Base-by-base conservation (phyloP, 2,888 invertebrate genomes). In the Patella pellucida region DNA sequence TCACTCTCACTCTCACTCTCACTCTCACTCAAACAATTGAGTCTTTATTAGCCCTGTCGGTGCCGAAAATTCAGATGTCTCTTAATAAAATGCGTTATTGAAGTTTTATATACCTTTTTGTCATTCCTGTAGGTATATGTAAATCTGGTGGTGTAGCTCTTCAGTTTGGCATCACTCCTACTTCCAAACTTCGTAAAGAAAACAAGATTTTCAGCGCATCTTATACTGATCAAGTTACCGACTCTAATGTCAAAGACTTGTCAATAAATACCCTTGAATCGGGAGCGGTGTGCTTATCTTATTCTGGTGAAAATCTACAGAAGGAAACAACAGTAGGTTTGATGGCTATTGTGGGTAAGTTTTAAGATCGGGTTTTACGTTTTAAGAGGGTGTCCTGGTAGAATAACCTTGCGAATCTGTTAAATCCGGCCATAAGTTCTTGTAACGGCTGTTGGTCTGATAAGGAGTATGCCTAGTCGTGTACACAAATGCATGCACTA, bases 91-190 rank as follows among this genome's bases (percentile, higher is more conserved):
- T 68, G 68, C 2, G 52, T 67, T 14, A 41, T 73, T 68, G 16
- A n/a, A 23, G 67, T 1, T 16, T 56, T 67, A 67, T 16, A 67
- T 27, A 31, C 14, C 19, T 31, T 31, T 75, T 15, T 27, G 31
- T 15, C 51, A 51, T 54, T 23, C 62, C 67, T 78, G 15, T 70
- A 85, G 85, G 85, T 52, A 69, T 84, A 12, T 84, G 85, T 76
- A 79, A 84, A 73, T 81, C 84, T 23, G 84, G 85, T 27, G 81
- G 81, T 2, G 71, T 82, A 52, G 76, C 80, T 3, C 70, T 84
- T 12, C 79, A 79, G 72, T 83, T 81, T 56, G 52, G 56, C 4
- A 23, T 62, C 19, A 23, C 19, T 1, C 62, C 19, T 3, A 23
- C 19, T 19, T 23, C 19, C 11, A 23, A 62, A 14, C 11, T 62